Conservation (phyloP, 1,140 invertebrate genomes). For the Gonatopus flavifemur region DNA sequence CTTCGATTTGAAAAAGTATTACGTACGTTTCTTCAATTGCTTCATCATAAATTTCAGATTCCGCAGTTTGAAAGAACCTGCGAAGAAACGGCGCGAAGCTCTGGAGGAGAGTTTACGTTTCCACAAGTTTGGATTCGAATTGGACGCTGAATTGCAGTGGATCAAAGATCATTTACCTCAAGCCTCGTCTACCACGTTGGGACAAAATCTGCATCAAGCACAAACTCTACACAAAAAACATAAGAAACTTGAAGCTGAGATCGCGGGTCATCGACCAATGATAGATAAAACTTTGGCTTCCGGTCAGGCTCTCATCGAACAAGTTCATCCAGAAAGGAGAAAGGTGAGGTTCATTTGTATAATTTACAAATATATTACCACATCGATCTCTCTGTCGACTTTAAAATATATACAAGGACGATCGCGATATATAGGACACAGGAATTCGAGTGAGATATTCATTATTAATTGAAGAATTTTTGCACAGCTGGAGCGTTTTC, state of each 20-base stretch:
- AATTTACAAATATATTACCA: background rate
- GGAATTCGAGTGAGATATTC: conserved; percentile 18
- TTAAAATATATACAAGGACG: no score
- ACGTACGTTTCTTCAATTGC: background rate
- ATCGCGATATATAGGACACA: background rate
- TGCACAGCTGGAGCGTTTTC: conserved; percentile 47
- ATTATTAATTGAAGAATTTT: no score
- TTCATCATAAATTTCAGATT: conserved; percentile 49
- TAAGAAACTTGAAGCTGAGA: conserved; percentile 85
- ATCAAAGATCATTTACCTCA: conserved; percentile 86
- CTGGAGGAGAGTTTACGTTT: conserved; percentile 85
- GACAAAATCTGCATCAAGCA: conserved; percentile 86
- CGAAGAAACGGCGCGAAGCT: conserved; percentile 68
- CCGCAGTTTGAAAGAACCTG: conserved; percentile 65
- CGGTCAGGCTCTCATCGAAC: conserved; percentile 70
- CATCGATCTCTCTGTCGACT: background rate
- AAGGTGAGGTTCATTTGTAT: conserved; percentile 59
- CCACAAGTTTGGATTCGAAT: conserved; percentile 93
- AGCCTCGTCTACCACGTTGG: conserved; percentile 74
- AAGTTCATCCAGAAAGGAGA: conserved; percentile 74
- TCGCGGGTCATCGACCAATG: conserved; percentile 77
- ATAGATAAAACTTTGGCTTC: conserved; percentile 79
- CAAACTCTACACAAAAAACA: conserved; percentile 93
- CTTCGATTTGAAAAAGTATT: no score
- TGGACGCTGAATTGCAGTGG: conserved; percentile 94